phyloP scores from a whole-genome alignment of 2,888 invertebrate species.

The Clivina fossor region DNA sequence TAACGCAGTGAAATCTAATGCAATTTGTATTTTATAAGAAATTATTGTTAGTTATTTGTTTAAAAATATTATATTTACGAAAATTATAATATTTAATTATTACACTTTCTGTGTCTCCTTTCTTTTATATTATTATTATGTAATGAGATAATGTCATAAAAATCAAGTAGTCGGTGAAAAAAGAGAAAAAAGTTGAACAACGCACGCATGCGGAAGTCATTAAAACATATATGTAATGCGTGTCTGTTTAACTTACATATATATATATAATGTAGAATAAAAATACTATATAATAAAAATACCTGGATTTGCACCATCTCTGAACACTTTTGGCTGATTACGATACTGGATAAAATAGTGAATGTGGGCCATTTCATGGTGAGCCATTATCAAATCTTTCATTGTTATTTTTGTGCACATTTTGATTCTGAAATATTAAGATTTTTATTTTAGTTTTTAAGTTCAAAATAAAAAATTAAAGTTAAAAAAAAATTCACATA shows the following conservation, averaged over 20 bases:
- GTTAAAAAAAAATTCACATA: not conserved
- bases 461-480: not conserved
- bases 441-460: not conserved
- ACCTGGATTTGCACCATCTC: slow-evolving; percentile 93
- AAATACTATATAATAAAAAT: slow-evolving; percentile 33
- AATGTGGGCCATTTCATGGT: slow-evolving; percentile 91
- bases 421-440: slow-evolving; percentile 65
- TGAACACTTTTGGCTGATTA: slow-evolving; percentile 80
- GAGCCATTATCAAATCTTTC: slow-evolving; percentile 83
- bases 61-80: slow-evolving; percentile 25
- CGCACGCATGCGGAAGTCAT: slow-evolving; percentile 14
- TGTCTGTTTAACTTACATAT: not conserved
- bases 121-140: slow-evolving; percentile 23
- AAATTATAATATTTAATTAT: slow-evolving; percentile 28
- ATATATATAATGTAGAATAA: not conserved
- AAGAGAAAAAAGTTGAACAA: slow-evolving; percentile 7
- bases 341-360: slow-evolving; percentile 86
- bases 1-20: too few species aligned
- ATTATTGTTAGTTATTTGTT: too few species aligned
- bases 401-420: slow-evolving; percentile 85
- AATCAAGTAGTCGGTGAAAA: not conserved
- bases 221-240: not conserved
- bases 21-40: too few species aligned
- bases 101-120: slow-evolving; percentile 15
- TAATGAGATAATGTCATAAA: not conserved